Base-by-base conservation (phyloP, 2,888 invertebrate species). In the Trichogramma evanescens region DNA sequence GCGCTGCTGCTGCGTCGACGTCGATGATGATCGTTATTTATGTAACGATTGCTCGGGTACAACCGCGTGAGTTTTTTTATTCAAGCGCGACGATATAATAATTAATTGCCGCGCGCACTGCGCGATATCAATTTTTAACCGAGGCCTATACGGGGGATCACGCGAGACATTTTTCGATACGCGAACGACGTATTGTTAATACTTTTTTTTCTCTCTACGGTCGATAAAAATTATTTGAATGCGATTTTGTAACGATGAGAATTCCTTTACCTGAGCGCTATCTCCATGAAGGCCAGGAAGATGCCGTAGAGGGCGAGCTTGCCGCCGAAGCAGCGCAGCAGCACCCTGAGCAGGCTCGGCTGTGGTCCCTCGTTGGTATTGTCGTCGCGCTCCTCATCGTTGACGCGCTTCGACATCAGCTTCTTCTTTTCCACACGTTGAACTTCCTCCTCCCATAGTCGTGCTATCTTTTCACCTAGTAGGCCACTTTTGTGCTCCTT, bases 401-500 rank as follows among this genome's bases (percentile, higher is more conserved):
- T 45, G 42, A 64, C 62, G 26, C 65, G 50, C 6, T 57, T 63
- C 2, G 58, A 42, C 13, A 52, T 52, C 6, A 66, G 57, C n/a
- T 61, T 51, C 7, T 61, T 63, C 50, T 67, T 68, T 8, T 68
- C 67, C 4, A 71, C 66, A 0, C 71, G 69, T 42, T 68, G 57
- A 5, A 70, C 68, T 56, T 88, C 88, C 44, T 74, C 71, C 13
- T 84, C 80, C 89, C 88, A 89, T 58, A 81, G 80, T 63, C 76
- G 79, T 70, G 84, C 83, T 65, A 89, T 76, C 63, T 82, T 81
- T 70, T 86, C 83, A 38, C 89, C 89, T 71, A 89, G 74, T 51
- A 78, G 63, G 72, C 83, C 81, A 3, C 89, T 89, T 62, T 82
- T 83, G 75, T 90, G 89, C 69, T 87, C 87, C 26, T 83, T 82